Base-by-base conservation (phyloP, 1,140 invertebrate species). In the Apis florea region DNA sequence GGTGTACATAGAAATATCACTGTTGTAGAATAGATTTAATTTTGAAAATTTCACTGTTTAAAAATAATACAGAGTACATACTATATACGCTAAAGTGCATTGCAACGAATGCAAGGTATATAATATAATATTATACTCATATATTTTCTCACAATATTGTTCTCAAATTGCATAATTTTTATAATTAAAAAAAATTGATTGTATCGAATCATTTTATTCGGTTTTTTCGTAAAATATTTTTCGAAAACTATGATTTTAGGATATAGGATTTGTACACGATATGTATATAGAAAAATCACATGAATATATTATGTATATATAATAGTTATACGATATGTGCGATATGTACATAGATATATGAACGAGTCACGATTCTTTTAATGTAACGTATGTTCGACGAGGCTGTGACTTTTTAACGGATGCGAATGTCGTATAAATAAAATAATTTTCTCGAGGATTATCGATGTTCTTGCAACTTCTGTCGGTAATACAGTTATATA, bases 351-450 rank as follows among this genome's bases (percentile, higher is more conserved):
- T 79, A 67, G 58, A 81, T 85, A 76, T 69, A 85, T 59, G 64
- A 76, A 81, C 84, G 78, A 59, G 64, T 80, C 63, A 73, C 63
- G 82, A 86, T 88, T 78, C 31, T 82, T 81, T 86, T 83, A 79
- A 58, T 80, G 66, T 88, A 83, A 83, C n/a, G 56, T 71, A 76
- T 63, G 72, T 85, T 56, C 68, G 83, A 90, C 72, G 86, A 89
- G 90, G 90, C 90, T 90, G 90, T 90, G 90, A 90, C 88, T 89
- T 90, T 90, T 83, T 90, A 87, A 90, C 26, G 83, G 66, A 84
- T 77, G 70, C 56, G 71, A 90, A 75, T 84, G 72, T 84, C 75
- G 85, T 79, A 66, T 77, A 73, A 90, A 90, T 90, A 90, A 88
- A 90, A 86, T 85, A 68, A 69, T 85, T 85, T 83, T 81, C 83